Evolutionary conservation across 2,113 vertebrate genomes (phyloP), one percentile per base, ranked within the genome.

Genomic region (Oostethus manadensis): DNA sequence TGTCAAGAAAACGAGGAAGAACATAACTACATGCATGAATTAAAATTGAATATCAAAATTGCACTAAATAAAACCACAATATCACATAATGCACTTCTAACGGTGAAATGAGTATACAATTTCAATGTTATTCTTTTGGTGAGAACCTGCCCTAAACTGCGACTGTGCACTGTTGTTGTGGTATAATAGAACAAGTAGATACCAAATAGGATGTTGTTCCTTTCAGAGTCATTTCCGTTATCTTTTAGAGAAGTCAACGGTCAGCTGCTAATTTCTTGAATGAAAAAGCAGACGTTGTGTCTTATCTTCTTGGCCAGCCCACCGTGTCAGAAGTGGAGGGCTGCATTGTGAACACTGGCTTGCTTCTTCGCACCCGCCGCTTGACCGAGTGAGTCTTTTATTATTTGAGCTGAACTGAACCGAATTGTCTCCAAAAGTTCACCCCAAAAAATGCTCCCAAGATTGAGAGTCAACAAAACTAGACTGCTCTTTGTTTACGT

Each of bases 191-290:
- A 47, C 18, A 56, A 17, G 23, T 33, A 9, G 2, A 40, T 3
- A 47, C 58, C 20, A 60, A 48, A 55, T 15, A n/a, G 64, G 74
- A 77, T 74, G 71, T 60, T 15, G 51, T 38, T 11, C 29, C 5
- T 48, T 54, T 38, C 4, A 4, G 23, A 47, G 4, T 60, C 4
- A 51, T 64, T 6, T 8, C 4, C 71, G 67, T 20, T 4, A 18
- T 84, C 87, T 84, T 70, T 54, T 83, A 92, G 91, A 92, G 71
- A 84, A 73, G 65, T 48, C 8, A 22, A n/a, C 10, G 29, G 43
- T 51, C 44, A 46, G 44, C 53, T 35, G 67, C 40, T 51, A 21
- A 60, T 68, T 79, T 84, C 76, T 71, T 75, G 66, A 79, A 77
- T 76, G 68, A 73, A 77, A 79, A 80, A 80, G 73, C 16, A 71